Evolutionary conservation across 2,888 invertebrate species (phyloP), one percentile per base, ranked within the genome.

Genomic region (Neoascia interrupta): DNA sequence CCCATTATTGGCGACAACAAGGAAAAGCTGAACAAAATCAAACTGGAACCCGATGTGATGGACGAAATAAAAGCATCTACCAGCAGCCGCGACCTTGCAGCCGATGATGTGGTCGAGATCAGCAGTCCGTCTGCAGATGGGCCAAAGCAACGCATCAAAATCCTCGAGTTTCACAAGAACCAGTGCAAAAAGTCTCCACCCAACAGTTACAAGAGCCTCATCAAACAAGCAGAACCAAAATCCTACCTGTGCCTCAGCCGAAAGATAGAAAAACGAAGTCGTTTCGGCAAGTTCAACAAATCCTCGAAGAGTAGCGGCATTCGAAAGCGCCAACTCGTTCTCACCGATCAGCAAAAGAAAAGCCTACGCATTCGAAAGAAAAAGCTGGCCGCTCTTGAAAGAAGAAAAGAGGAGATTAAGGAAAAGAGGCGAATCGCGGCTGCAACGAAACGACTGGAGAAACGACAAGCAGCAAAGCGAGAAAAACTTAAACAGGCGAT

Each of bases 171-270:
- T 26, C 84, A 83, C 64, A 85, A 85, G 47, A 82, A 76, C n/a
- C 82, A 82, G 21, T 84, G 84, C 60, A 89, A 88, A 58, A 88
- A 87, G 76, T 83, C 87, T 10, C 84, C 88, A 37, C 83, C 86
- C 36, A 88, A 88, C 68, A 87, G 89, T 82, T 89, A 89, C 76
- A 89, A 89, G 81, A 88, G 85, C 82, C 85, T 89, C 58, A 89
- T 89, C 37, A 89, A 88, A 70, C 88, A 88, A 82, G 84, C 88
- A 1, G 87, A 88, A 81, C 87, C 88, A 47, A 88, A 87, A 82
- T 85, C 86, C 15, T 88, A 88, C 66, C 82, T 88, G 15, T 89
- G 87, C 68, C 84, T 87, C 3, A 87, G 87, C 13, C 84, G 86
- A 19, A 85, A 84, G 21, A 84, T 85, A 19, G 83, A 83, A 34